Evolutionary conservation across 2,888 invertebrate genomes (phyloP).

Genomic region (Mythimna impura): DNA sequence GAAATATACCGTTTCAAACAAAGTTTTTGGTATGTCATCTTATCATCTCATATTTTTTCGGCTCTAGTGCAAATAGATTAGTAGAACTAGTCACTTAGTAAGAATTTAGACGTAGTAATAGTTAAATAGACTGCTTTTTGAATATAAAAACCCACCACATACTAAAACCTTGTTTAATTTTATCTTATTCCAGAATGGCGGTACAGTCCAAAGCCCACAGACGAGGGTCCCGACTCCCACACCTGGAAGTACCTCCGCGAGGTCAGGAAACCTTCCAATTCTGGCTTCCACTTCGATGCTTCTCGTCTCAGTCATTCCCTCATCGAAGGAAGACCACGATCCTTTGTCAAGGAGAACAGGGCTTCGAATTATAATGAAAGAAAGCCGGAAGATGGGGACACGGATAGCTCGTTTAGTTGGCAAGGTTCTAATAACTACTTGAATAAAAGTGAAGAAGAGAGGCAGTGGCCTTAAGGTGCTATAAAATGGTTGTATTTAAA

Average conservation of each 20-base stretch:
- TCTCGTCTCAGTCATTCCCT: conserved; percentile 77
- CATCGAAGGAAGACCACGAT: conserved; percentile 71
- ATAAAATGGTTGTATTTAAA: background rate
- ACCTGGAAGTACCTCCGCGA: conserved; percentile 87
- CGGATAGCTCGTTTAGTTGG: conserved; percentile 87
- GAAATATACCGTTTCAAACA: background rate
- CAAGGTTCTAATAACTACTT: conserved; percentile 79
- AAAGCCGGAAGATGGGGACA: conserved; percentile 81
- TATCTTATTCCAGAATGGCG: conserved; percentile 81
- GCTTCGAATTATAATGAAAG: conserved; percentile 71
- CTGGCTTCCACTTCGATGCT: conserved; percentile 83
- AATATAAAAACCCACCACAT: background rate
- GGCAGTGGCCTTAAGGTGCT: conserved; percentile 58
- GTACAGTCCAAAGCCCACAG: conserved; percentile 81
- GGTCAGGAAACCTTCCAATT: conserved; percentile 86
- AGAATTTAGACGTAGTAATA: background rate
- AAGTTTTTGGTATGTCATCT: conserved; percentile 17
- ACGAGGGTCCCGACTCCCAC: conserved; percentile 80
- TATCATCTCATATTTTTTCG: background rate
- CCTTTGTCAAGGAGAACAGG: conserved; percentile 69
- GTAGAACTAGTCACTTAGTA: background rate
- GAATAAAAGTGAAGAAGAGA: conserved; percentile 65
- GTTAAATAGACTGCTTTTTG: conserved; percentile 19
- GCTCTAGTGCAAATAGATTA: background rate
- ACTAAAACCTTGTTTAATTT: background rate